Evolutionary conservation across 1,140 invertebrate genomes (phyloP).

Genomic region (Thaumetopoea pityocampa): DNA sequence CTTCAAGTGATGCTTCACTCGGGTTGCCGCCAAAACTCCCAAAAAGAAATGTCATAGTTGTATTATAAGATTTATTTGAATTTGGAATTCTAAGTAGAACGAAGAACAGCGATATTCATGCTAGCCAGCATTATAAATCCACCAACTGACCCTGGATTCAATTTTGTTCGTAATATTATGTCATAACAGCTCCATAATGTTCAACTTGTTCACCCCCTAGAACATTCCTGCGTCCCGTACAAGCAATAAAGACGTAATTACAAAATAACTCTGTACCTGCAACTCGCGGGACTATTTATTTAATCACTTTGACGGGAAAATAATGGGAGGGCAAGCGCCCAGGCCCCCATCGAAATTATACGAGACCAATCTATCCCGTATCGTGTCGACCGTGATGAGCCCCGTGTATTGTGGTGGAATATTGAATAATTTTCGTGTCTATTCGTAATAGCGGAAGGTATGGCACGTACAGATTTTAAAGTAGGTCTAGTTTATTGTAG

Average conservation of each 20-base stretch:
- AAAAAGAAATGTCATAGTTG: too few species aligned
- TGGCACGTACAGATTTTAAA: too few species aligned
- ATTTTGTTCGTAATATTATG: too few species aligned
- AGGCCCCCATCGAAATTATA: constrained; percentile 41
- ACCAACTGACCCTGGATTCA: too few species aligned
- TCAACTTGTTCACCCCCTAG: constrained; percentile 35
- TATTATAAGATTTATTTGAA: too few species aligned
- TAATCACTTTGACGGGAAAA: constrained; percentile 73
- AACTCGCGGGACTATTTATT: constrained; percentile 66
- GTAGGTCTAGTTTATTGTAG: too few species aligned
- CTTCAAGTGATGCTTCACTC: too few species aligned
- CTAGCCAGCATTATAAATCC: too few species aligned
- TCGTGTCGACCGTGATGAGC: constrained; percentile 33
- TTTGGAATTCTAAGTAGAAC: too few species aligned
- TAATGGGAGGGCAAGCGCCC: constrained; percentile 42
- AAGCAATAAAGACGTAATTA: constrained; percentile 68
- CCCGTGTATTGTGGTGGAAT: constrained; percentile 25
- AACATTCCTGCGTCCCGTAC: constrained; percentile 56
- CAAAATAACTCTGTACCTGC: constrained; percentile 61
- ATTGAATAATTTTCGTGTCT: constrained; percentile 38
- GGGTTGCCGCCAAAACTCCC: too few species aligned
- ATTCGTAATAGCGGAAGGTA: constrained; percentile 23
- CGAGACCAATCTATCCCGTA: constrained; percentile 46
- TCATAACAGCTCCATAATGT: too few species aligned
- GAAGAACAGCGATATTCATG: too few species aligned